Conservation (phyloP, 2,888 invertebrate genomes). For the Cetonia aurata region DNA sequence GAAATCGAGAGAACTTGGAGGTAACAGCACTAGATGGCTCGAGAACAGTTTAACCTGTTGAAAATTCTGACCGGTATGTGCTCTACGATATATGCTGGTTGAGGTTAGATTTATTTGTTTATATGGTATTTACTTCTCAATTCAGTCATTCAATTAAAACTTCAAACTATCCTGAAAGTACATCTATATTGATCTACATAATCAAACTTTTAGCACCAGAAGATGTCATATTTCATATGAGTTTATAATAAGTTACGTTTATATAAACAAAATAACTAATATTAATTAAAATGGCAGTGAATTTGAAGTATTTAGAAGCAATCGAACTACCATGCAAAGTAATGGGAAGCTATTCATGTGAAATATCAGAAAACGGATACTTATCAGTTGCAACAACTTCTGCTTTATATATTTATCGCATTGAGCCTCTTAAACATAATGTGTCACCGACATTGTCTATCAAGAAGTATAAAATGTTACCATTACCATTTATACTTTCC, state of each 20-base stretch:
- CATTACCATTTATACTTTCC: slow-evolving; percentile 54
- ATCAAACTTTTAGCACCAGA: no score
- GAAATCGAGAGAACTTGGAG: no score
- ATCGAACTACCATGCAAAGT: slow-evolving; percentile 56
- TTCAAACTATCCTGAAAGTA: no score
- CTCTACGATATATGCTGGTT: no score
- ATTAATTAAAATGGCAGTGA: slow-evolving; percentile 48
- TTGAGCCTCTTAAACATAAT: slow-evolving; percentile 56
- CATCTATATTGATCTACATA: no score
- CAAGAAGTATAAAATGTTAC: slow-evolving; percentile 55
- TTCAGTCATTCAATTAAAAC: no score
- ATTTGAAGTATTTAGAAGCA: slow-evolving; percentile 56
- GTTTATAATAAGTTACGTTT: background rate
- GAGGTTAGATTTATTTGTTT: no score
- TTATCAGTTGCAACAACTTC: slow-evolving; percentile 58
- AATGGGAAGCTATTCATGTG: slow-evolving; percentile 56
- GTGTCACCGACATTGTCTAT: slow-evolving; percentile 53
- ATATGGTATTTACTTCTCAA: no score
- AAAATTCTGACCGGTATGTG: no score
- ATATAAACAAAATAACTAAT: background rate
- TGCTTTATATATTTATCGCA: slow-evolving; percentile 58
- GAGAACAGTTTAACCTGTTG: no score
- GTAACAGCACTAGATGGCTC: no score
- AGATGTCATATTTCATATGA: no score
- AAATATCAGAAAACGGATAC: slow-evolving; percentile 59